These are phyloP conservation scores for Drosophila fungiperda DNA, from an alignment of 2,888 invertebrate genomes.

Conservation along the genomic window DNA sequence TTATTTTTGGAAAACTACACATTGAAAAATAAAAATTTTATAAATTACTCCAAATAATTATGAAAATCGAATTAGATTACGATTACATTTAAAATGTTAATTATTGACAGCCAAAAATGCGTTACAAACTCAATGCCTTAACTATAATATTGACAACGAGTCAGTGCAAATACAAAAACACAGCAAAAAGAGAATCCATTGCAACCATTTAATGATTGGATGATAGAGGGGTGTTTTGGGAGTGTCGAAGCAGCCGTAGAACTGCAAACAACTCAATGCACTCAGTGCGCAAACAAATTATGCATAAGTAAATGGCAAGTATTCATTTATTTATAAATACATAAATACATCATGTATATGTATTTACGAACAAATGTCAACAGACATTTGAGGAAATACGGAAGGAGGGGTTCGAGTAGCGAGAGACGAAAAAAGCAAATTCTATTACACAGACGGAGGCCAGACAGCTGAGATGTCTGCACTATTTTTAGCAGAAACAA, in stretches of 20 bases:
- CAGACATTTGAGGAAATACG: slow-evolving; percentile 4
- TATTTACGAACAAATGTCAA: slow-evolving; percentile 5
- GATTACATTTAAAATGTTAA: neutral
- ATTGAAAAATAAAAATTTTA: neutral
- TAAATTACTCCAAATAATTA: neutral
- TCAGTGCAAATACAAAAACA: neutral
- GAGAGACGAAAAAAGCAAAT: slow-evolving; percentile 12
- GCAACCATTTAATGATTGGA: slow-evolving; percentile 8
- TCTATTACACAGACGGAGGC: slow-evolving; percentile 38
- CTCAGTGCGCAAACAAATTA: slow-evolving; percentile 58
- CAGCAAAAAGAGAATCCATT: slow-evolving; percentile 10
- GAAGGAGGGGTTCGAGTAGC: neutral
- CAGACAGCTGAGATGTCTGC: slow-evolving; percentile 42
- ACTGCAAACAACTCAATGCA: slow-evolving; percentile 37
- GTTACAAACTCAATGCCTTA: neutral
- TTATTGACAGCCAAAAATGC: neutral
- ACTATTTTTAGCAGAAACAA: slow-evolving; percentile 54
- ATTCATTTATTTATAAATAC: slow-evolving; percentile 2
- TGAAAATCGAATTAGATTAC: neutral
- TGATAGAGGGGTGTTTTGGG: slow-evolving; percentile 8
- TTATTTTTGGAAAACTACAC: neutral
- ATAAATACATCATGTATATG: neutral
- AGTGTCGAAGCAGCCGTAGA: slow-evolving; percentile 33
- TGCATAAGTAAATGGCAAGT: slow-evolving; percentile 38
- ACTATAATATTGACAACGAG: neutral